These are phyloP conservation scores for Adelges cooleyi DNA, from an alignment of 1,140 invertebrate species.

Conservation along the genomic window DNA sequence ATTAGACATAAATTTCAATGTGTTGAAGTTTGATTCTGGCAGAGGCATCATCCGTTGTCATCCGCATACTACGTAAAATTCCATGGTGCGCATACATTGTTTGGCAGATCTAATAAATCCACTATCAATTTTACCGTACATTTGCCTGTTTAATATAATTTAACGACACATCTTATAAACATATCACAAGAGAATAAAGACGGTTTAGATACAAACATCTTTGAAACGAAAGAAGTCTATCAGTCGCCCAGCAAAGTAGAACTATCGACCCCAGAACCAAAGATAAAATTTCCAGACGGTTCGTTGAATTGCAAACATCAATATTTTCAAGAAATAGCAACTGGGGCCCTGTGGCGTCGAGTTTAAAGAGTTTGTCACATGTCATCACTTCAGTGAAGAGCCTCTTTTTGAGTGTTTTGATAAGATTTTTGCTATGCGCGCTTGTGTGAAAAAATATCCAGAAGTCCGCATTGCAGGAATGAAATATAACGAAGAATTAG, in stretches of 20 bases:
- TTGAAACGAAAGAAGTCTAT: slow-evolving; percentile 70
- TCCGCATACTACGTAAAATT: slow-evolving; percentile 44
- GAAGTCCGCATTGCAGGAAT: slow-evolving; percentile 60
- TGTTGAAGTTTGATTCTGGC: slow-evolving; percentile 45
- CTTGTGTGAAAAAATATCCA: slow-evolving; percentile 84
- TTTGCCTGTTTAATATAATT: slow-evolving; percentile 40
- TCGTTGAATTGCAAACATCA: slow-evolving; percentile 96
- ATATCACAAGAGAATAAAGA: slow-evolving; percentile 42
- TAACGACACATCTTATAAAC: slow-evolving; percentile 38
- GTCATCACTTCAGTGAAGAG: slow-evolving; percentile 73
- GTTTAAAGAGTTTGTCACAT: slow-evolving; percentile 87
- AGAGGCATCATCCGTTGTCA: slow-evolving; percentile 47
- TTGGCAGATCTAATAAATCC: slow-evolving; percentile 42
- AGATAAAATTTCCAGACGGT: slow-evolving; percentile 73
- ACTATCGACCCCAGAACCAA: slow-evolving; percentile 61
- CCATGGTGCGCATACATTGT: slow-evolving; percentile 45
- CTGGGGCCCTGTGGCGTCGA: slow-evolving; percentile 85
- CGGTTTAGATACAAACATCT: slow-evolving; percentile 75
- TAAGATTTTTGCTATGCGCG: slow-evolving; percentile 79
- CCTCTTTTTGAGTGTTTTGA: slow-evolving; percentile 69
- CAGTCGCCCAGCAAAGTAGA: slow-evolving; percentile 55
- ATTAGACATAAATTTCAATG: slow-evolving; percentile 42
- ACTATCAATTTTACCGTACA: slow-evolving; percentile 45
- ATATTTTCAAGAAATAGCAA: slow-evolving; percentile 89
- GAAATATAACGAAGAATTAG: slow-evolving; percentile 40